phyloP scores from a whole-genome alignment of 92 coral and sea anemone genomes.

The Paramuricea clavata region DNA sequence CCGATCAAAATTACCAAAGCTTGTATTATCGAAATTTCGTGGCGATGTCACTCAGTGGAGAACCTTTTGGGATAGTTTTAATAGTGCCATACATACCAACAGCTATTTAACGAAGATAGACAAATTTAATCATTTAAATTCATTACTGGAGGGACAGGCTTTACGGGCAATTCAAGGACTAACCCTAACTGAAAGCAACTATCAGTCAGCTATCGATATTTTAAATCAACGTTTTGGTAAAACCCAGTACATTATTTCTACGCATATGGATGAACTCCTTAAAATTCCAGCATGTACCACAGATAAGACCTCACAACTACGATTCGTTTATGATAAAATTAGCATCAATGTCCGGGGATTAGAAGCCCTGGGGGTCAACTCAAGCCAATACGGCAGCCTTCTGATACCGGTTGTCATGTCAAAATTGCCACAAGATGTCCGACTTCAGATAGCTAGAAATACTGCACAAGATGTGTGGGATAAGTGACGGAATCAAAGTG shows the following conservation, averaged over 20 bases:
- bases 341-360: slow-evolving; percentile 62
- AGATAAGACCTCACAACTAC: slow-evolving; percentile 55
- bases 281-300: slow-evolving; percentile 62
- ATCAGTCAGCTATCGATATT: slow-evolving; percentile 50
- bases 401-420: slow-evolving; percentile 71
- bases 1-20: slow-evolving; percentile 65
- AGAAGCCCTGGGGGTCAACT: slow-evolving; percentile 57
- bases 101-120: slow-evolving; percentile 37
- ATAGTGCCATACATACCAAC: slow-evolving; percentile 57
- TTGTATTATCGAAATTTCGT: slow-evolving; percentile 55
- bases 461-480: slow-evolving; percentile 64
- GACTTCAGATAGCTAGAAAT: slow-evolving; percentile 61
- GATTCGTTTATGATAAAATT: slow-evolving; percentile 67
- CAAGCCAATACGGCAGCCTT: slow-evolving; percentile 66
- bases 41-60: slow-evolving; percentile 59
- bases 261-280: slow-evolving; percentile 61
- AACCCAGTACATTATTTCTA: slow-evolving; percentile 30
- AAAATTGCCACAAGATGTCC: slow-evolving; percentile 63
- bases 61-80: slow-evolving; percentile 68
- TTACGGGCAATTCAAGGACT: slow-evolving; percentile 56
- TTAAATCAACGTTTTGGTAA: slow-evolving; percentile 40
- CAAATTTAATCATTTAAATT: slow-evolving; percentile 66
- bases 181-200: slow-evolving; percentile 47
- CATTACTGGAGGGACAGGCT: slow-evolving; percentile 65
- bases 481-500: slow-evolving; percentile 54